Percentiles rank a stretch among this genome's conserved stretches.
Conservation (phyloP, 2,113 vertebrate species). For the Athene cunicularia region DNA sequence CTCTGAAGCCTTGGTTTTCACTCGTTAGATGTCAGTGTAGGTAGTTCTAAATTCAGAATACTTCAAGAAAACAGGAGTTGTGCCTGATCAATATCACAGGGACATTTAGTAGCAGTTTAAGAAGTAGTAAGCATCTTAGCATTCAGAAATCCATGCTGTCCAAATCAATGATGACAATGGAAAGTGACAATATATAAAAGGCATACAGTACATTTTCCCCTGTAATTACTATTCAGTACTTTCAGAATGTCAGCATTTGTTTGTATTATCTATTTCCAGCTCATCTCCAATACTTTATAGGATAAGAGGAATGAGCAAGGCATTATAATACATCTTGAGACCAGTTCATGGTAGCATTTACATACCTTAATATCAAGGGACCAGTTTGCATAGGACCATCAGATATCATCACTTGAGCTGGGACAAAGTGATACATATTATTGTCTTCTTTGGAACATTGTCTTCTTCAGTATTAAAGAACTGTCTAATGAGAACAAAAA, state of each 20-base stretch:
- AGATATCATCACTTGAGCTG: background rate
- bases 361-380: background rate
- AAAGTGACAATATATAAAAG: background rate
- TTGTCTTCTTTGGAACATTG: background rate
- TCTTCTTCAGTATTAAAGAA: background rate
- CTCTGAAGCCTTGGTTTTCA: background rate
- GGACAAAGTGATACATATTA: background rate
- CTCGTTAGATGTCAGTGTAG: background rate
- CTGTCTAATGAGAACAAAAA: background rate
- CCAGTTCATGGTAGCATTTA: background rate
- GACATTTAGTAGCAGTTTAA: background rate
- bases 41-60: background rate
- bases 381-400: background rate
- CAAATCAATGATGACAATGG: background rate
- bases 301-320: background rate
- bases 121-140: background rate
- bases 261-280: background rate
- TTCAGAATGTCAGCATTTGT: background rate
- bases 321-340: background rate
- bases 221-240: background rate
- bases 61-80: background rate
- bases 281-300: background rate
- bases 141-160: background rate
- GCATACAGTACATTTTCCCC: background rate
- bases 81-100: background rate